These are phyloP conservation scores for Oncorhynchus mykiss DNA, from an alignment of 2,113 vertebrate species.

Conservation along the genomic window DNA sequence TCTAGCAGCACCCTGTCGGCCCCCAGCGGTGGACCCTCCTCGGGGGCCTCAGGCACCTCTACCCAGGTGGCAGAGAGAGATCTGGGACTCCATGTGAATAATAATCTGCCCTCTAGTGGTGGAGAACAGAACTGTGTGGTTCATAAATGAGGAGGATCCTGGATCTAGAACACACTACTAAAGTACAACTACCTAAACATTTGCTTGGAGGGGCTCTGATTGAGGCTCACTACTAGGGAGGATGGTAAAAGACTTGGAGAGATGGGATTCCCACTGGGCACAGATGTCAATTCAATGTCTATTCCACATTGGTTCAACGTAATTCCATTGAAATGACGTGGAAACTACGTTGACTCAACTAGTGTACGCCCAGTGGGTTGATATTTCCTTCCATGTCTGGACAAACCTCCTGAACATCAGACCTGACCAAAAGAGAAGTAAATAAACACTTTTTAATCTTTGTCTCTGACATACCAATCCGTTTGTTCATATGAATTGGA, in stretches of 20 bases:
- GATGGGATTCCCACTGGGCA: background rate
- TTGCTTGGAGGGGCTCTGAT: background rate
- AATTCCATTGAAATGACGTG: no score
- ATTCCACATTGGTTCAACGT: no score
- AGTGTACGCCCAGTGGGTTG: background rate
- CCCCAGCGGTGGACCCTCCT: slow-evolving; percentile 25
- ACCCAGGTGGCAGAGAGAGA: slow-evolving; percentile 72
- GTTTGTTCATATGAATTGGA: background rate
- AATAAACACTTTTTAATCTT: background rate
- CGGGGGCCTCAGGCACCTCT: slow-evolving; percentile 28
- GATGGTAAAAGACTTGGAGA: background rate
- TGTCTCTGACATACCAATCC: background rate
- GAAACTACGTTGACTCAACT: no score
- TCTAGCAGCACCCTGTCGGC: slow-evolving; percentile 35
- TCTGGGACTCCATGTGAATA: slow-evolving; percentile 75
- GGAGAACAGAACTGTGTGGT: slow-evolving; percentile 75
- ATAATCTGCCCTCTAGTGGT: slow-evolving; percentile 75
- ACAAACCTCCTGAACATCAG: background rate
- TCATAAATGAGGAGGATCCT: slow-evolving; percentile 26
- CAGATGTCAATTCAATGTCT: no score
- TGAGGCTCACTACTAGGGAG: background rate
- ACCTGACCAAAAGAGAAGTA: background rate
- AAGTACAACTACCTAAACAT: no score
- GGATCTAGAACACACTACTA: no score
- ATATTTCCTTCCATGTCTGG: background rate